Conservation (phyloP, 2,797 vertebrate species). For the Onychomys torridus region DNA sequence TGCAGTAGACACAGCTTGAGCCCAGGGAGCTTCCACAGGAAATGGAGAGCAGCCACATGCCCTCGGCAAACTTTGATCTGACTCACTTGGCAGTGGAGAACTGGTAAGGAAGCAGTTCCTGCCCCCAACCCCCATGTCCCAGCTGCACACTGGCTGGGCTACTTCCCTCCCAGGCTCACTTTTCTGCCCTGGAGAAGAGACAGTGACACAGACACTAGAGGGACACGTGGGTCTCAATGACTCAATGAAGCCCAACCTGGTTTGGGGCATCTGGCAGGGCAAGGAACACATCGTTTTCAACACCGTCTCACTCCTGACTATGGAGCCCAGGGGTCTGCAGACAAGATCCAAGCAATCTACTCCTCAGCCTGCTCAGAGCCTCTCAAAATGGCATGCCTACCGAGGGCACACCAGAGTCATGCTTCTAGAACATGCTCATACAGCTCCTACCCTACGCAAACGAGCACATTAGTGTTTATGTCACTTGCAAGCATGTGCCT, state of each 20-base stretch:
- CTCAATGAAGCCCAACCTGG: not conserved
- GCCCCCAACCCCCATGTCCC: not conserved
- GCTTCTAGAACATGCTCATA: not conserved
- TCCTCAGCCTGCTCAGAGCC: not conserved
- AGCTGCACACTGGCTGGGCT: no score
- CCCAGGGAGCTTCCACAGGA: not conserved
- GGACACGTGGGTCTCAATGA: not conserved
- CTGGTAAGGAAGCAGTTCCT: not conserved
- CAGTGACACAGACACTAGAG: not conserved
- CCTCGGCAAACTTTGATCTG: not conserved
- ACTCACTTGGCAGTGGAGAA: not conserved
- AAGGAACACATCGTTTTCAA: not conserved
- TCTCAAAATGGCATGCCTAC: not conserved
- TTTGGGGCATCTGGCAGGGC: not conserved
- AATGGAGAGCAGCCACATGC: not conserved
- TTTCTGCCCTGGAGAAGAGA: not conserved
- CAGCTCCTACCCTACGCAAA: not conserved
- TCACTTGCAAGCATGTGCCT: not conserved
- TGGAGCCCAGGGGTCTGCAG: not conserved
- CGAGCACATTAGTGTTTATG: not conserved
- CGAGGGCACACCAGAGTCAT: not conserved
- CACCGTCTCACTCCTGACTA: not conserved
- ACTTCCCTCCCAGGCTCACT: not conserved
- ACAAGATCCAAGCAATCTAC: rapidly evolving
- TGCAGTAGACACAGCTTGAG: not conserved